Evolutionary conservation across 2,797 vertebrate genomes (phyloP).

Genomic region (Enteromius treurensis): DNA sequence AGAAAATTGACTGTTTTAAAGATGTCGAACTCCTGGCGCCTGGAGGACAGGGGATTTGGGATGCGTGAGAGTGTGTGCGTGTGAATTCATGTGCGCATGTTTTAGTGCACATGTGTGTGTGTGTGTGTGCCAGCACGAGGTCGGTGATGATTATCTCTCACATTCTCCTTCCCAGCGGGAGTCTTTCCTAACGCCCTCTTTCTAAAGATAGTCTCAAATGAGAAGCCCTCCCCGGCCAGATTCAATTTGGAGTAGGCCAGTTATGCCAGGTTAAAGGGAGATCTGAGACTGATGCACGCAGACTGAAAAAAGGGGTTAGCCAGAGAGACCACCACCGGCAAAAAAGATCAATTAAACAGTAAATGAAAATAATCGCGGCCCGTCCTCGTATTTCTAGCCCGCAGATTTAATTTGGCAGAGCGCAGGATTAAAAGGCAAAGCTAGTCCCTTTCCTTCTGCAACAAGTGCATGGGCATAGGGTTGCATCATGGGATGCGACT

Average conservation of each 20-base stretch:
- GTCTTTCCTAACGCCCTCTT: constrained; percentile 60
- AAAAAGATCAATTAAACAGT: constrained; percentile 71
- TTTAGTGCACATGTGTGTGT: not conserved
- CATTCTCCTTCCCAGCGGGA: constrained; percentile 49
- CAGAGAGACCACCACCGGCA: constrained; percentile 56
- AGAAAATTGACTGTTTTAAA: constrained; percentile 78
- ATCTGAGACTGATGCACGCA: constrained; percentile 52
- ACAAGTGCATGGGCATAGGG: constrained; percentile 64
- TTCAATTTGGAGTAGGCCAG: constrained; percentile 72
- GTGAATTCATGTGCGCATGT: constrained; percentile 34
- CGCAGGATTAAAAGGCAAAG: constrained; percentile 74
- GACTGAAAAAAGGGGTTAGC: constrained; percentile 52
- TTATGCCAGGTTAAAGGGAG: constrained; percentile 66
- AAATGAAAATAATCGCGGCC: constrained; percentile 74
- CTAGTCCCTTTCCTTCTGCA: constrained; percentile 66
- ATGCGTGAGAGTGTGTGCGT: constrained; percentile 13
- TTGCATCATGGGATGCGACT: constrained; percentile 61
- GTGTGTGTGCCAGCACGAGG: constrained; percentile 28
- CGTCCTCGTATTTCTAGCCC: constrained; percentile 61
- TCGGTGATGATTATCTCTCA: constrained; percentile 55
- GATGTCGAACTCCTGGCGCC: constrained; percentile 69
- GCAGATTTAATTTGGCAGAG: constrained; percentile 69
- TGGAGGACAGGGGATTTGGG: constrained; percentile 38
- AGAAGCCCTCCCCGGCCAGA: constrained; percentile 72
- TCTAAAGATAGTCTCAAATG: constrained; percentile 70